Percentiles rank a stretch among this genome's conserved stretches.
Conservation (phyloP, 1,140 invertebrate genomes). For the Panagrolaimus sp. region DNA sequence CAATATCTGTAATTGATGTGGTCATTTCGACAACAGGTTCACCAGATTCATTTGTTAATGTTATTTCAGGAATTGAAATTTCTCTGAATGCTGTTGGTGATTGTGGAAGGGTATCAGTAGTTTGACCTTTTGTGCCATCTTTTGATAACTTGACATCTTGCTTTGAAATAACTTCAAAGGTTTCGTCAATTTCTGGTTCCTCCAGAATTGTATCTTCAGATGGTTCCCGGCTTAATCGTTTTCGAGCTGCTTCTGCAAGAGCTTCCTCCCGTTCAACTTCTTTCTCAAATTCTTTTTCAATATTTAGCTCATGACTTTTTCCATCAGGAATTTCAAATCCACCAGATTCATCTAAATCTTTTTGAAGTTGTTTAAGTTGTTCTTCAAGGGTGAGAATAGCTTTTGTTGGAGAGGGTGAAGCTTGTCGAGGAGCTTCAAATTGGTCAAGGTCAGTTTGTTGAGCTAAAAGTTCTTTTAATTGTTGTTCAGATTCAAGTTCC, state of each 20-base stretch:
- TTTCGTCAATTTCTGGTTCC: neutral
- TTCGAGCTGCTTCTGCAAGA: too few species aligned
- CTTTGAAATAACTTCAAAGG: neutral
- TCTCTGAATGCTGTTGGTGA: neutral
- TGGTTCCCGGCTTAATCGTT: too few species aligned
- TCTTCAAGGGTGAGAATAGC: neutral
- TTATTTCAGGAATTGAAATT: constrained; percentile 4
- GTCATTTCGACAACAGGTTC: neutral
- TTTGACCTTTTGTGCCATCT: neutral
- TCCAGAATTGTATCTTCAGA: neutral
- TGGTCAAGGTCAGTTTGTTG: neutral
- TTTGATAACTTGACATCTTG: constrained; percentile 2
- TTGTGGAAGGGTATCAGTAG: neutral
- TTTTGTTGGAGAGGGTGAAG: neutral
- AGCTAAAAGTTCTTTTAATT: neutral
- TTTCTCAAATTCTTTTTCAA: too few species aligned
- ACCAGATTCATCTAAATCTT: neutral
- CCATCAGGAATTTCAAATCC: too few species aligned
- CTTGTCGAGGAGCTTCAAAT: neutral
- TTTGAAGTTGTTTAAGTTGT: constrained; percentile 2
- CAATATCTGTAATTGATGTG: too few species aligned
- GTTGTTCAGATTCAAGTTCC: neutral
- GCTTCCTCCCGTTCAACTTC: too few species aligned
- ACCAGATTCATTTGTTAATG: constrained; percentile 1
- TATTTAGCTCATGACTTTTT: too few species aligned